These are phyloP conservation scores for Empidonax alnorum DNA, from an alignment of 2,113 vertebrate species.

Conservation along the genomic window DNA sequence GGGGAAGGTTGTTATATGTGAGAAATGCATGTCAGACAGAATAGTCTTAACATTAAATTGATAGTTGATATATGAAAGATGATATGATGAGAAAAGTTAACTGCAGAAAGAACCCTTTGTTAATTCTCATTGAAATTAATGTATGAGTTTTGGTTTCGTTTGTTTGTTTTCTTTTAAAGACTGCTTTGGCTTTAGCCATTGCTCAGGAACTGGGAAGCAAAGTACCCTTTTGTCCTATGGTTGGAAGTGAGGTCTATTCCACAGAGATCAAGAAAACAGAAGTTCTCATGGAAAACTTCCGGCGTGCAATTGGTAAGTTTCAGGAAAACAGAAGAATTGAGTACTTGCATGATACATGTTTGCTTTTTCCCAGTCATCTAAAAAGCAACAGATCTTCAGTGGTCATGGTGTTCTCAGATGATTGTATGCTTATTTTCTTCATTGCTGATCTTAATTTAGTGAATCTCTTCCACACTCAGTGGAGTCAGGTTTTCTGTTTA, in stretches of 20 bases:
- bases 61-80: not conserved
- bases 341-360: not conserved
- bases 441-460: not conserved
- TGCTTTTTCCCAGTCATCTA: not conserved
- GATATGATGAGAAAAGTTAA: not conserved
- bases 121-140: not conserved
- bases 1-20: not conserved
- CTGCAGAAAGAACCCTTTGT: not conserved
- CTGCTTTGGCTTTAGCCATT: constrained; percentile 93
- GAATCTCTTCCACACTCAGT: not conserved
- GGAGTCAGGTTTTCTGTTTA: not conserved
- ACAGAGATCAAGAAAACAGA: constrained; percentile 99
- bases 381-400: not conserved
- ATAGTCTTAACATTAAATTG: not conserved
- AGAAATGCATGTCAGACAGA: not conserved
- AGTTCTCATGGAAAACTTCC: constrained; percentile 98
- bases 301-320: constrained; percentile 93
- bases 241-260: constrained; percentile 98
- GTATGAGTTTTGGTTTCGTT: not conserved
- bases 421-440: not conserved
- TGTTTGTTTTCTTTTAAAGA: constrained; percentile 71
- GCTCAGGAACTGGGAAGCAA: constrained; percentile 98
- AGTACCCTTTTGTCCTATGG: constrained; percentile 98
- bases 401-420: not conserved
- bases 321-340: not conserved